Evolutionary conservation across 2,888 invertebrate genomes (phyloP).

Genomic region (Apotomis betuletana): DNA sequence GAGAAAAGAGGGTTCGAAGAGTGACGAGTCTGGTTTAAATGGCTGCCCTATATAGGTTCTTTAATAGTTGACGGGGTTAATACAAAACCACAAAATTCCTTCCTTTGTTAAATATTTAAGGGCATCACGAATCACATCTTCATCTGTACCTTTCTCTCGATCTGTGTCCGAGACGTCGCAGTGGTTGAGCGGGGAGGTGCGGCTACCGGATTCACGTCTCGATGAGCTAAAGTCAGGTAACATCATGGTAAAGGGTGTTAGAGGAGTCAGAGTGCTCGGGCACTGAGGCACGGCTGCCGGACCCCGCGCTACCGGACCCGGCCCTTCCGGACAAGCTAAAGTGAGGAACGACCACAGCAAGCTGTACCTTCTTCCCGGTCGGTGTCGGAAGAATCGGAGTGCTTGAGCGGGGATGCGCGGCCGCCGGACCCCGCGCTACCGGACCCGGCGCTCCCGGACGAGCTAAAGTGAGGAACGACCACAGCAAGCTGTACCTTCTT

Average conservation of each 20-base stretch:
- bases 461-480: too few relatives aligned
- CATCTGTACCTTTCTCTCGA: constrained; percentile 58
- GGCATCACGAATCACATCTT: too few relatives aligned
- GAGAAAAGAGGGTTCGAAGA: too few relatives aligned
- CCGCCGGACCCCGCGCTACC: constrained; percentile 50
- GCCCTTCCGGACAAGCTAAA: constrained; percentile 31
- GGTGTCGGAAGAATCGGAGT: constrained; percentile 84
- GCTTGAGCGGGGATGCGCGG: constrained; percentile 60
- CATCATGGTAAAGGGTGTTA: constrained; percentile 63
- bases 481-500: constrained; percentile 65
- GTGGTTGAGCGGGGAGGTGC: constrained; percentile 57
- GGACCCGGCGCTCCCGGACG: constrained; percentile 47
- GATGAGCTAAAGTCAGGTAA: too few relatives aligned
- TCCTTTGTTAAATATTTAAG: too few relatives aligned
- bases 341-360: too few relatives aligned
- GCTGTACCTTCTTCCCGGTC: constrained; percentile 80
- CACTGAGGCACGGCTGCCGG: constrained; percentile 64
- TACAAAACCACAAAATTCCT: too few relatives aligned
- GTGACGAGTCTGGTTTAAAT: too few relatives aligned
- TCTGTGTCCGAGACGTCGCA: constrained; percentile 85
- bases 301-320: constrained; percentile 51
- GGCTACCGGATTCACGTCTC: constrained; percentile 42
- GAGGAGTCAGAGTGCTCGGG: constrained; percentile 79
- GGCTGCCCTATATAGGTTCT: too few relatives aligned
- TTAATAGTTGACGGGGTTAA: too few relatives aligned